These are phyloP conservation scores for Leucosticte australis DNA, from an alignment of 2,113 vertebrate genomes.

Conservation along the genomic window DNA sequence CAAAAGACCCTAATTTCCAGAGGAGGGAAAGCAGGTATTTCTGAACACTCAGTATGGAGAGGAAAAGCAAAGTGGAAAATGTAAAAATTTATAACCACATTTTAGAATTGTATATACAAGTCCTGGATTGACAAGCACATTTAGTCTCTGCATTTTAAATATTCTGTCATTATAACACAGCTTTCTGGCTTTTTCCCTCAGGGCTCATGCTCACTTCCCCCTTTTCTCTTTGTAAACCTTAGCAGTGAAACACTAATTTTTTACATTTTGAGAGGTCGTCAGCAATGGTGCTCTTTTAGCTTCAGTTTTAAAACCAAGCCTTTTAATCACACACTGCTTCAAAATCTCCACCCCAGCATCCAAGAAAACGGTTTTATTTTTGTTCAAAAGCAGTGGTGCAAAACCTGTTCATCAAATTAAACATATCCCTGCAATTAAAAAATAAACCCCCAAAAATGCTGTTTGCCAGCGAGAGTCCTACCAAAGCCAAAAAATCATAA, in stretches of 20 bases:
- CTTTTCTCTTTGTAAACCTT: not conserved
- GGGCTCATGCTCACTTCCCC: not conserved
- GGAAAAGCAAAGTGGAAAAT: not conserved
- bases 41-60: not conserved
- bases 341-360: not conserved
- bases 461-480: not conserved
- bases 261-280: not conserved
- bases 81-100: not conserved
- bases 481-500: not conserved
- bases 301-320: not conserved
- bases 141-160: not conserved
- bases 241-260: not conserved
- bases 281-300: not conserved
- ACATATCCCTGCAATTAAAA: not conserved
- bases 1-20: not conserved
- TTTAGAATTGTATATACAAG: not conserved
- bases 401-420: not conserved
- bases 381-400: not conserved
- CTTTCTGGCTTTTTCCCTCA: not conserved
- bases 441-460: not conserved
- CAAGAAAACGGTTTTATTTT: not conserved
- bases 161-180: not conserved
- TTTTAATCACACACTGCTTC: not conserved
- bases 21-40: not conserved
- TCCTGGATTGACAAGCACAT: not conserved